phyloP scores from a whole-genome alignment of 2,797 vertebrate species.

The Fringilla coelebs region DNA sequence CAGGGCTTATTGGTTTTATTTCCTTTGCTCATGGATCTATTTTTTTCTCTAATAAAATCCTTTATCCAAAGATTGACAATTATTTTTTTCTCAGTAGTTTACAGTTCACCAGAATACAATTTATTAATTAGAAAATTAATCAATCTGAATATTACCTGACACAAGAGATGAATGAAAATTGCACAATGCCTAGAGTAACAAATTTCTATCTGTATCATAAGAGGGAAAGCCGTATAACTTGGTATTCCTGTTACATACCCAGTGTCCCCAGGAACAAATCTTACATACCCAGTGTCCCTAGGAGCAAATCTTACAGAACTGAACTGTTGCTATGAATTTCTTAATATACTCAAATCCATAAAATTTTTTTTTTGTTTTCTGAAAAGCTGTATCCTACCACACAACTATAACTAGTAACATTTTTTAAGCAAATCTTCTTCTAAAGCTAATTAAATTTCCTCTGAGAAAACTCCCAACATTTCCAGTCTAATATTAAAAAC shows the following conservation, averaged over 20 bases:
- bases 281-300: background rate
- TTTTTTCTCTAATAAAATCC: constrained; percentile 48
- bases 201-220: background rate
- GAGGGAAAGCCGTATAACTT: background rate
- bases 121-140: constrained; percentile 56
- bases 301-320: background rate
- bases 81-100: constrained; percentile 40
- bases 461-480: background rate
- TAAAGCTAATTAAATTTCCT: background rate
- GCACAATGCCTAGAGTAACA: background rate
- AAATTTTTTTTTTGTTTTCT: background rate
- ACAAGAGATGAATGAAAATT: constrained; percentile 19
- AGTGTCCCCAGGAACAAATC: background rate
- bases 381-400: background rate
- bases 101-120: background rate
- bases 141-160: constrained; percentile 30
- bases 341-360: background rate
- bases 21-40: constrained; percentile 56
- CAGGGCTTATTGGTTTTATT: constrained; percentile 72
- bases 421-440: background rate
- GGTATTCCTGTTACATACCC: background rate
- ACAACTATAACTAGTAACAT: background rate
- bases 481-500: background rate
- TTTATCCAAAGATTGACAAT: constrained; percentile 28
- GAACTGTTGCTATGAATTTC: background rate